Percentiles rank a stretch among this genome's conserved stretches.
These are phyloP conservation scores for Eurytoma californica DNA, from an alignment of 2,888 invertebrate species.

Conservation along the genomic window DNA sequence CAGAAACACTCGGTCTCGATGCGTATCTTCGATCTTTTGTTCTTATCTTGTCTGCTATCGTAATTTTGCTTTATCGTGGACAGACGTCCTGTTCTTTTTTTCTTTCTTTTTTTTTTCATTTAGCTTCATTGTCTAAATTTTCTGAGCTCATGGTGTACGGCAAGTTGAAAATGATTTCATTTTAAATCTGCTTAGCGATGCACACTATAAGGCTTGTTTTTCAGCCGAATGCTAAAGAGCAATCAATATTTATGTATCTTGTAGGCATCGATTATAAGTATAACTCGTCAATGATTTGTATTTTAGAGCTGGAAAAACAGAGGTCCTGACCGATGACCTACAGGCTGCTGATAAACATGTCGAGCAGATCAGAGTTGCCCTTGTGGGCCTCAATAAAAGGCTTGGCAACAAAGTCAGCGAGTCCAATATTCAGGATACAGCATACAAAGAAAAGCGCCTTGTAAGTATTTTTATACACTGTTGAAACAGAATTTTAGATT, in stretches of 20 bases:
- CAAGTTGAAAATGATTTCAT: slow-evolving; percentile 17
- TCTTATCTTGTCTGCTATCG: too few relatives aligned
- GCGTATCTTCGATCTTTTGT: too few relatives aligned
- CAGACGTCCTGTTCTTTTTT: not conserved
- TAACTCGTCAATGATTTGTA: not conserved
- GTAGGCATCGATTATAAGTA: not conserved
- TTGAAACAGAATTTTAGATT: not conserved
- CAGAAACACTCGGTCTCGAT: too few relatives aligned
- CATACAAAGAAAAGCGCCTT: slow-evolving; percentile 81
- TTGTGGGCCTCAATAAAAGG: slow-evolving; percentile 81
- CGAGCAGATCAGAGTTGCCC: slow-evolving; percentile 85
- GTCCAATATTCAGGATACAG: slow-evolving; percentile 78
- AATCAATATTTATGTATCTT: slow-evolving; percentile 45
- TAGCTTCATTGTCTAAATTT: not conserved
- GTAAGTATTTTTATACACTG: slow-evolving; percentile 74
- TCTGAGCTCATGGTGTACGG: not conserved
- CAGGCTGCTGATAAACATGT: slow-evolving; percentile 89
- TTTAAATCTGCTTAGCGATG: slow-evolving; percentile 40
- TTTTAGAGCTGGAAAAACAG: slow-evolving; percentile 88
- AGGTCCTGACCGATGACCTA: slow-evolving; percentile 88
- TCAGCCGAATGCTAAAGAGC: slow-evolving; percentile 32
- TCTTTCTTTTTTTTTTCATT: not conserved
- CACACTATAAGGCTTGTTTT: slow-evolving; percentile 41
- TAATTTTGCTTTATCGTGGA: not conserved
- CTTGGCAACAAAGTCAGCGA: slow-evolving; percentile 75